Evolutionary conservation across 2,888 invertebrate genomes (phyloP).

Genomic region (Acleris literana): DNA sequence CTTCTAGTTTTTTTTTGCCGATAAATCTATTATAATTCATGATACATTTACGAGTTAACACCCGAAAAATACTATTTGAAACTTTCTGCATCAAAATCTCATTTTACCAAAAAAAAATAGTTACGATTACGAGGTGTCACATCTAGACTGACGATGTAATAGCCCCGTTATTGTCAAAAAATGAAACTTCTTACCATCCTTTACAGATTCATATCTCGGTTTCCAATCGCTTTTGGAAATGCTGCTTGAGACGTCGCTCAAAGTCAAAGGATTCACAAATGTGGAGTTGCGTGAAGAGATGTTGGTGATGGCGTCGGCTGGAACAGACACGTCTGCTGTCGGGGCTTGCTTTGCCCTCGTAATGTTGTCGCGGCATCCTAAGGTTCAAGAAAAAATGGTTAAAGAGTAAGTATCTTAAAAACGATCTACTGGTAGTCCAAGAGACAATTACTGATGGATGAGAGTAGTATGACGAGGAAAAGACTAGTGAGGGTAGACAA

Average conservation of each 20-base stretch:
- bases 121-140: no score
- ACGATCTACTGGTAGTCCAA: background rate
- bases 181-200: background rate
- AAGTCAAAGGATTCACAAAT: constrained; percentile 9
- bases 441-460: background rate
- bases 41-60: no score
- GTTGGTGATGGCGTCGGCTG: constrained; percentile 34
- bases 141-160: no score
- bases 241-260: constrained; percentile 7
- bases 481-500: no score
- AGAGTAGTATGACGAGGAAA: background rate
- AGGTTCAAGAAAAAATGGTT: constrained; percentile 42
- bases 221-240: constrained; percentile 27
- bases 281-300: constrained; percentile 37
- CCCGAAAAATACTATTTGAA: no score
- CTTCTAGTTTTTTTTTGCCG: no score
- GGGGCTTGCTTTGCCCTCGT: constrained; percentile 22
- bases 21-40: no score
- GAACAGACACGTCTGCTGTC: constrained; percentile 37
- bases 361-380: constrained; percentile 38
- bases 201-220: constrained; percentile 17
- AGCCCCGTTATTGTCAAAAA: no score
- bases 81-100: no score
- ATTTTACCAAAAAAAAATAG: no score
- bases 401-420: constrained; percentile 46